Base-by-base conservation (phyloP, 2,113 vertebrate genomes). In the Takifugu flavidus region DNA sequence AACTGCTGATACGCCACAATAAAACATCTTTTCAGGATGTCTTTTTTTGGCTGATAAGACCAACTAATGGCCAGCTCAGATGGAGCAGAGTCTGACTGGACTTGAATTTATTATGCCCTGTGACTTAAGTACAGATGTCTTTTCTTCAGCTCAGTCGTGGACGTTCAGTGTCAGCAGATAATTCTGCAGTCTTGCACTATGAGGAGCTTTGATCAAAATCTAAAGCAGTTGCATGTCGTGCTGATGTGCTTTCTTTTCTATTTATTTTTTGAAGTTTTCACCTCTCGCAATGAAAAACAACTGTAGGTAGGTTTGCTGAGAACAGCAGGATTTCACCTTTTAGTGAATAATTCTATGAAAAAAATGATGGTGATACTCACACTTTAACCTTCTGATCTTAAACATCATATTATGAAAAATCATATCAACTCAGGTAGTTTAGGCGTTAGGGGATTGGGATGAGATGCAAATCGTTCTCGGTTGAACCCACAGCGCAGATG, bases 41-140 rank as follows among this genome's bases (percentile, higher is more conserved):
- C 20, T 20, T 60, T 76, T 64, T 70, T 65, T 45, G 57, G 56
- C 60, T 68, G 79, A 79, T 83, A 57, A 64, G 51, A 47, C 28
- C 13, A 50, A 5, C 43, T 77, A 76, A 86, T 83, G 78, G 51
- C 5, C 46, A 44, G 56, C 59, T 59, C 14, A 5, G 43, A 56
- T 25, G 56, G 49, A 57, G 65, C 60, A 25, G 63, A 25, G 64
- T 78, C 60, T 82, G 60, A 84, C 79, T 64, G 63, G 77, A 75
- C 78, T 56, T 75, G 63, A 53, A 25, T 62, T 56, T 75, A 61
- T 28, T 66, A 50, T 55, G 31, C 78, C 70, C 74, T 78, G 59
- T 84, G 78, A 84, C 61, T 83, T 77, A 86, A 58, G 56, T 80
- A 60, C 67, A 78, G 55, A 79, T 66, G 72, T 78, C 58, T 82